phyloP scores from a whole-genome alignment of 2,888 invertebrate species.

The Drosophila histrio region DNA sequence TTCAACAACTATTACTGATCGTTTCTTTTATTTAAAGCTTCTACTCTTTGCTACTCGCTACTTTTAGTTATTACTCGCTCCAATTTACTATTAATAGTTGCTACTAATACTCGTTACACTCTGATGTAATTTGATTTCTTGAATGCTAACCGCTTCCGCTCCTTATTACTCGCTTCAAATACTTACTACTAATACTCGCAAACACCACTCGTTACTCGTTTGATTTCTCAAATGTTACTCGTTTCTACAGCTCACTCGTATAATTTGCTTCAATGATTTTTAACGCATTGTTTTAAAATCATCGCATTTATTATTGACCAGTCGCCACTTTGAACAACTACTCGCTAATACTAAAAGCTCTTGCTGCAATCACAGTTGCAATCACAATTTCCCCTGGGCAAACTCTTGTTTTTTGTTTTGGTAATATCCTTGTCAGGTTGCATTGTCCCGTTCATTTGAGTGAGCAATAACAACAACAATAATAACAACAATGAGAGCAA shows the following conservation, averaged over 20 bases:
- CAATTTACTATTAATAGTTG: not conserved
- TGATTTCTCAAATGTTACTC: not conserved
- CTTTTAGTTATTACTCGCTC: too few relatives aligned
- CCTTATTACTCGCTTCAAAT: not conserved
- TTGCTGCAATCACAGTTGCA: not conserved
- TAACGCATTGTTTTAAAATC: not conserved
- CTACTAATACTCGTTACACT: not conserved
- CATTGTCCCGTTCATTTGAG: constrained; percentile 16
- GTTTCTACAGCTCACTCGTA: not conserved
- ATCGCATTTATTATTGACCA: not conserved
- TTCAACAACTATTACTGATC: too few relatives aligned
- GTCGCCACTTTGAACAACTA: too few relatives aligned
- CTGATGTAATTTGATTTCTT: not conserved
- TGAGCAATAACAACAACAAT: constrained; percentile 29
- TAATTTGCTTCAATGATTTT: not conserved
- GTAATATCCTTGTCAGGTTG: not conserved
- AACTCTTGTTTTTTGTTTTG: not conserved
- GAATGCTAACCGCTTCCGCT: not conserved
- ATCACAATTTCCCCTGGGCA: not conserved
- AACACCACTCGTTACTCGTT: not conserved
- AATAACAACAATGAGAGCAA: constrained; percentile 8
- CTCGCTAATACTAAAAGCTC: not conserved
- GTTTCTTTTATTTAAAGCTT: not conserved
- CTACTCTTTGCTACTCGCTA: not conserved
- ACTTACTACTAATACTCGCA: not conserved